These are phyloP conservation scores for Mastomys coucha DNA, from an alignment of 2,113 vertebrate species.

Conservation along the genomic window DNA sequence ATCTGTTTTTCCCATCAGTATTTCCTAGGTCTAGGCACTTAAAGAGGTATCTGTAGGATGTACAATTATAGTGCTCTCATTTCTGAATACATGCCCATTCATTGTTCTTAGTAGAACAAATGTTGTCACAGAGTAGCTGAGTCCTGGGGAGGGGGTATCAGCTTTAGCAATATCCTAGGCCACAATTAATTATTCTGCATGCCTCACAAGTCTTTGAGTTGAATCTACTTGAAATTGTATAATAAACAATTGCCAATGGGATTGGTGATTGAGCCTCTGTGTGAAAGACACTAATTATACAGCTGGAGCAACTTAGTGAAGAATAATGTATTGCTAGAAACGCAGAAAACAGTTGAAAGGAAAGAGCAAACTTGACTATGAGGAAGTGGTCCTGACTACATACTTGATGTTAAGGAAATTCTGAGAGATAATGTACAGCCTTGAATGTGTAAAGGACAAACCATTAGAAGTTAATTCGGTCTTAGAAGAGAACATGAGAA, in stretches of 20 bases:
- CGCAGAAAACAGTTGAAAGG: background rate
- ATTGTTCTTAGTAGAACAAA: slow-evolving; percentile 36
- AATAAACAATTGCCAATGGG: background rate
- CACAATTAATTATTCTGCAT: background rate
- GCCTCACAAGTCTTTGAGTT: slow-evolving; percentile 19
- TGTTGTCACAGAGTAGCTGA: background rate
- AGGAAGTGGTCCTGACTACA: background rate
- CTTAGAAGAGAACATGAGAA: background rate
- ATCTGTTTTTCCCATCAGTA: background rate
- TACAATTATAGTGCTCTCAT: background rate
- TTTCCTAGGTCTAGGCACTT: background rate
- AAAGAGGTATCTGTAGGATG: background rate
- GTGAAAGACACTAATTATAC: background rate
- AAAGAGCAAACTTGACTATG: background rate
- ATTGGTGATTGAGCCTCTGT: background rate
- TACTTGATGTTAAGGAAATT: background rate
- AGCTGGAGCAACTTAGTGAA: background rate
- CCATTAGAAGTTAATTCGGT: background rate
- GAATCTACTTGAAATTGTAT: background rate
- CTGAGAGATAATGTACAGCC: background rate
- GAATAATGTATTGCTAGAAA: background rate
- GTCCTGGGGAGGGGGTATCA: background rate
- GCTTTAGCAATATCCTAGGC: slow-evolving; percentile 29
- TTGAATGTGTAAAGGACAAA: background rate
- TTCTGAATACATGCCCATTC: background rate